phyloP scores from a whole-genome alignment of 2,113 vertebrate species.

The Diadophis punctatus region DNA sequence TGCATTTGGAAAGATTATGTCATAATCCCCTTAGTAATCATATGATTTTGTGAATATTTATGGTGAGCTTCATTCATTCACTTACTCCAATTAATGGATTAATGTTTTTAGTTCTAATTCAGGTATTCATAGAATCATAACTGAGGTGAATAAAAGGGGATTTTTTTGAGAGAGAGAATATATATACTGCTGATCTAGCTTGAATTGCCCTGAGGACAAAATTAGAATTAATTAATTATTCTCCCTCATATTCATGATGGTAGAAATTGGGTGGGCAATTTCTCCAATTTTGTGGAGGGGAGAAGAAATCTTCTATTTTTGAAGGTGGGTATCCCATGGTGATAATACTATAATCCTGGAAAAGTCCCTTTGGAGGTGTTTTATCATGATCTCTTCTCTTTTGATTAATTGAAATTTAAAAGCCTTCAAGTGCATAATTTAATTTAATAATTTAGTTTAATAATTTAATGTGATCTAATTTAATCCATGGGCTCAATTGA shows the following conservation, averaged over 20 bases:
- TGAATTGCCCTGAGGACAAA: not conserved
- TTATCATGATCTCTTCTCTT: not conserved
- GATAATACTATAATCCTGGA: not conserved
- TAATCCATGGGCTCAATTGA: not conserved
- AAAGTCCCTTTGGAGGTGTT: not conserved
- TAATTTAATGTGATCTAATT: not conserved
- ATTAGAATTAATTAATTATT: not conserved
- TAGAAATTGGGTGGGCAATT: not conserved
- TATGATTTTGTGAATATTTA: constrained; percentile 10
- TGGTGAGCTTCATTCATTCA: not conserved
- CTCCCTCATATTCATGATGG: not conserved
- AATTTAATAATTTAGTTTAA: not conserved
- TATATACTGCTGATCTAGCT: not conserved
- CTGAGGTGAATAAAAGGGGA: not conserved
- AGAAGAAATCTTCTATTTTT: not conserved
- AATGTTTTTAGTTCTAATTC: not conserved
- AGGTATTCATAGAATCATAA: not conserved
- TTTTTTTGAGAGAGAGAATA: no score
- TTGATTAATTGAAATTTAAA: not conserved
- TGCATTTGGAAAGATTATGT: not conserved
- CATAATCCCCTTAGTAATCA: not conserved
- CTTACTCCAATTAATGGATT: not conserved
- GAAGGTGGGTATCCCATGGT: not conserved
- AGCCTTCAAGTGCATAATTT: not conserved
- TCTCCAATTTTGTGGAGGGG: not conserved